Conservation (phyloP, 2,888 invertebrate genomes). For the Desoria tigrina region DNA sequence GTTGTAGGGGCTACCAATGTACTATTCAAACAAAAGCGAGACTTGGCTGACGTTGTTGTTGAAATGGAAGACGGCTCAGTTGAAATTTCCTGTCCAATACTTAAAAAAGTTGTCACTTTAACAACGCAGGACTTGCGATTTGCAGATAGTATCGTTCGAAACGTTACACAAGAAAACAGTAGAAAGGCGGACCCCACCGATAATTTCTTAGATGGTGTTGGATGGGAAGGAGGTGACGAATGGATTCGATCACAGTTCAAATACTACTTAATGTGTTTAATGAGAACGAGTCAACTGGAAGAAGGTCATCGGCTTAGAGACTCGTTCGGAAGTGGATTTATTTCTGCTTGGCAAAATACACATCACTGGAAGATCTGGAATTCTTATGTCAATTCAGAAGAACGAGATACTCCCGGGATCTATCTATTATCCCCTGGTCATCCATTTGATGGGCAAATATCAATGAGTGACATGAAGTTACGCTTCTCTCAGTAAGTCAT, state of each 20-base stretch:
- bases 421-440: constrained; percentile 72
- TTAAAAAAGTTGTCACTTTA: constrained; percentile 79
- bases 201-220: constrained; percentile 71
- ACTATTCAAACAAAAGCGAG: constrained; percentile 92
- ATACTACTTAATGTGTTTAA: constrained; percentile 66
- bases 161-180: constrained; percentile 62
- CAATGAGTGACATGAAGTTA: constrained; percentile 90
- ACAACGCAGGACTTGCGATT: constrained; percentile 94
- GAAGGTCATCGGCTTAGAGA: constrained; percentile 61
- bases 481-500: constrained; percentile 81
- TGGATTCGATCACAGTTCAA: constrained; percentile 85
- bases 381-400: constrained; percentile 63
- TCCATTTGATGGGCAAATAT: constrained; percentile 91
- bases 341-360: constrained; percentile 81
- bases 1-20: constrained; percentile 97
- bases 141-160: constrained; percentile 85
- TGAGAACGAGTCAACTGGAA: constrained; percentile 75
- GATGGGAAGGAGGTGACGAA: constrained; percentile 91
- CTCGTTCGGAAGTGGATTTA: constrained; percentile 82
- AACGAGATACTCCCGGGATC: constrained; percentile 61
- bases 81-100: constrained; percentile 76
- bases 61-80: constrained; percentile 85
- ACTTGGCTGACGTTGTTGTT: constrained; percentile 87
- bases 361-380: constrained; percentile 87
- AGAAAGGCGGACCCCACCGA: constrained; percentile 61